phyloP scores from a whole-genome alignment of 2,888 invertebrate genomes.

The Ormia ochracea region DNA sequence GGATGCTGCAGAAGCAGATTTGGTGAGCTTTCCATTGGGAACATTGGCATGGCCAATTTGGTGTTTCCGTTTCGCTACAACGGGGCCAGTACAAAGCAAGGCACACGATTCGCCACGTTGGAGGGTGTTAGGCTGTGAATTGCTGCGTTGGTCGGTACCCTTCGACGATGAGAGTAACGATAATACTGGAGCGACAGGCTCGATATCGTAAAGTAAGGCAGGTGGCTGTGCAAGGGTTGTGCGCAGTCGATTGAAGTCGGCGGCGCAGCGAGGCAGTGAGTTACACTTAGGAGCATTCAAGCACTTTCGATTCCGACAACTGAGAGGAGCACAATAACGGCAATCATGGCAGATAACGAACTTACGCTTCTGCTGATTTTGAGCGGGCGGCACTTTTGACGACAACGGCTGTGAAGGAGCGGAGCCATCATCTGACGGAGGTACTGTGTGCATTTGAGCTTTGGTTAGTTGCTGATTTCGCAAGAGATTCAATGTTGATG shows the following conservation, averaged over 20 bases:
- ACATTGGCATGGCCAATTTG: slow-evolving; percentile 66
- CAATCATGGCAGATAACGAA: slow-evolving; percentile 75
- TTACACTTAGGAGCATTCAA: slow-evolving; percentile 77
- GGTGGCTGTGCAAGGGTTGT: slow-evolving; percentile 73
- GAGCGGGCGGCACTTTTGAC: slow-evolving; percentile 63
- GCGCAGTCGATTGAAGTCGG: slow-evolving; percentile 75
- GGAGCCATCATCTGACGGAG: slow-evolving; percentile 68
- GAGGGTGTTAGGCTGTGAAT: slow-evolving; percentile 75
- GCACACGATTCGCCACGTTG: slow-evolving; percentile 75
- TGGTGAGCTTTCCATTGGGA: slow-evolving; percentile 73
- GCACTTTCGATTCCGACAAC: slow-evolving; percentile 77
- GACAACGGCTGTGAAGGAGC: slow-evolving; percentile 69
- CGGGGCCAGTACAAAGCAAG: slow-evolving; percentile 59
- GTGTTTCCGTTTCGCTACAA: slow-evolving; percentile 61
- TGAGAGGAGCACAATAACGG: slow-evolving; percentile 75
- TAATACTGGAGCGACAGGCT: slow-evolving; percentile 66
- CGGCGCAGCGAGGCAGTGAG: slow-evolving; percentile 77
- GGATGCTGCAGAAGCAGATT: slow-evolving; percentile 80
- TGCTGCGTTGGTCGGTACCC: slow-evolving; percentile 70
- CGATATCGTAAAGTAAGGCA: slow-evolving; percentile 71
- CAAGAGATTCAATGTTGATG: slow-evolving; percentile 70
- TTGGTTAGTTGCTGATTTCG: slow-evolving; percentile 71
- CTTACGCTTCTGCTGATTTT: slow-evolving; percentile 63
- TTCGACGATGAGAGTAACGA: slow-evolving; percentile 41
- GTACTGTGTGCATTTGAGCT: slow-evolving; percentile 72